Evolutionary conservation across 2,113 vertebrate genomes (phyloP), one percentile per base, ranked within the genome.

Genomic region (Lates calcarifer): DNA sequence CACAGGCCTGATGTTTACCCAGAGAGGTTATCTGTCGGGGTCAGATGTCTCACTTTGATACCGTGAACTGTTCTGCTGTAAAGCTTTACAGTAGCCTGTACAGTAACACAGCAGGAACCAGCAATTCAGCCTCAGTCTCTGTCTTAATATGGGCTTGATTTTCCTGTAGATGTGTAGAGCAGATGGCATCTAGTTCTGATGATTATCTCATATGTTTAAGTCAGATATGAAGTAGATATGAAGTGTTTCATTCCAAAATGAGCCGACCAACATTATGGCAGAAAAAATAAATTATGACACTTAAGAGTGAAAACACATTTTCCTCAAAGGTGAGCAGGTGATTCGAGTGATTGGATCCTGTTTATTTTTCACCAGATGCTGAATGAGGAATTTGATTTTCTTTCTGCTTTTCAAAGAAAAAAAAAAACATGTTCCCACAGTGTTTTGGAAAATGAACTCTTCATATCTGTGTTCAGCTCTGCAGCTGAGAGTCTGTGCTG

Each of bases 201-300:
- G 65, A 76, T 87, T 69, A 66, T 70, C 70, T 87, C 76, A 65
- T 37, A 47, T 79, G 78, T 91, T 81, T 61, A 45, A 74, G 75
- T 86, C 82, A 75, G 57, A 90, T 76, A 80, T 82, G 70, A 83
- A 77, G 76, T 68, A 70, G 74, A 86, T 47, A 56, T 80, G 70
- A 85, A 86, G 74, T 3, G 85, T 73, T 89, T 86, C 76, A 57
- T 77, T 89, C 83, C 87, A 85, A 87, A 81, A 79, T 15, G n/a
- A 87, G 57, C 41, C 2, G 24, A 51, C 45, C 37, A 63, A 63
- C 63, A 60, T 84, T 79, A n/a, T 5, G 24, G 56, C 55, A 11
- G 64, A 86, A 72, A 37, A n/a, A n/a, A n/a, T n/a, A n/a, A n/a
- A n/a, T n/a, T n/a, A n/a, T 56, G 70, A 64, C 65, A 67, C 64